Conservation (phyloP, 2,113 vertebrate species). For the Podarcis cretensis region DNA sequence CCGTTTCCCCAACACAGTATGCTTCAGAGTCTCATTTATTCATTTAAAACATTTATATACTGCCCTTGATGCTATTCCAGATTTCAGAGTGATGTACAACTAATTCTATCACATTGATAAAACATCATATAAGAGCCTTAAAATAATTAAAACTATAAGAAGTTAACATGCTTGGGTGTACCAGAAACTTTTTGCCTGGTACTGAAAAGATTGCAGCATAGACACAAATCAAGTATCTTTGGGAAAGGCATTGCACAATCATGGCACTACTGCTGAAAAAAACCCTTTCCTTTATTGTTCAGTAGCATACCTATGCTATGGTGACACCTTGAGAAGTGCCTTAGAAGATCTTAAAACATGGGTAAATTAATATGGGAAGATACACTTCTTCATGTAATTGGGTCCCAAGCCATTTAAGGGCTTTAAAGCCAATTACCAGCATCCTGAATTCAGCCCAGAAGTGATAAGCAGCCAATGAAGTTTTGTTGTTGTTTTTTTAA, state of each 20-base stretch:
- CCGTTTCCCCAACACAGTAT: background rate
- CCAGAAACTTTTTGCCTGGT: background rate
- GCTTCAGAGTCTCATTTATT: background rate
- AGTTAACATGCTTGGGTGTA: background rate
- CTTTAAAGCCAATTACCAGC: too few species aligned
- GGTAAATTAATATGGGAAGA: background rate
- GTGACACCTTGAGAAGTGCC: background rate
- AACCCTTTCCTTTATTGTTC: too few species aligned
- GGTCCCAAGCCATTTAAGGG: too few species aligned
- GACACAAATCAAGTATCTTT: background rate
- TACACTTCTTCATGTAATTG: too few species aligned
- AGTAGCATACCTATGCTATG: background rate
- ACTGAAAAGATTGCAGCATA: background rate
- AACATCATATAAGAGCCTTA: background rate
- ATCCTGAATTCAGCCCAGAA: too few species aligned
- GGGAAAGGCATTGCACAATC: background rate
- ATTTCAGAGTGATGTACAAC: background rate
- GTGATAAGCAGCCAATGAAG: too few species aligned
- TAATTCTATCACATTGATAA: background rate
- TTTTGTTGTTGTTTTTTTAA: too few species aligned
- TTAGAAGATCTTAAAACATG: background rate
- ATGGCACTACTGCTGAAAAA: too few species aligned
- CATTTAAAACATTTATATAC: background rate
- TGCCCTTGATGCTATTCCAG: background rate
- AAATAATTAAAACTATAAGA: background rate